These are phyloP conservation scores for Beroe ovata DNA, from an alignment of 37 sponge, comb jelly and placozoan species.

Conservation along the genomic window DNA sequence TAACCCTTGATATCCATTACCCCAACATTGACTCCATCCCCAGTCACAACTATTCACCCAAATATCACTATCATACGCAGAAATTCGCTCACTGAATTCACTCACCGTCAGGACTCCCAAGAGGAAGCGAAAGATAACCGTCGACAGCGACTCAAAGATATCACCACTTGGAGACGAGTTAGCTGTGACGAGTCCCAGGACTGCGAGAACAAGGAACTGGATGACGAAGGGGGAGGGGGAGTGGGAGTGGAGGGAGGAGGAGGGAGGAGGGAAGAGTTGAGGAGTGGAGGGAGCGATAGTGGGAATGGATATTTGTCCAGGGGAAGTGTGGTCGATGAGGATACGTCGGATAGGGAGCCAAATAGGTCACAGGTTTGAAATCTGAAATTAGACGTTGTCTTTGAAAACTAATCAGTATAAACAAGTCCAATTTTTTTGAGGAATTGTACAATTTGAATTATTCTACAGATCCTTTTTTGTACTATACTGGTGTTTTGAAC, in stretches of 20 bases:
- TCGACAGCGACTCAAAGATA: neutral
- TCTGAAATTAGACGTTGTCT: too few species aligned
- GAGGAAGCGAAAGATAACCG: neutral
- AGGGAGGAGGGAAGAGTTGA: neutral
- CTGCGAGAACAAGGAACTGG: neutral
- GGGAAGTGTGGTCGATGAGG: neutral
- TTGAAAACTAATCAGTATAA: too few species aligned
- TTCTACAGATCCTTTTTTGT: too few species aligned
- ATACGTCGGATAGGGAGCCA: neutral
- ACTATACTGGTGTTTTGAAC: too few species aligned
- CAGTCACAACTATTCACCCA: too few species aligned
- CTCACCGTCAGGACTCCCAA: neutral
- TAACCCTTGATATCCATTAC: too few species aligned
- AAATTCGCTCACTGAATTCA: too few species aligned
- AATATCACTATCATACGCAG: too few species aligned
- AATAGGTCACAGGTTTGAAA: neutral
- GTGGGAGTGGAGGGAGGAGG: neutral
- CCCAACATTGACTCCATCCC: too few species aligned
- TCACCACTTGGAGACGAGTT: neutral
- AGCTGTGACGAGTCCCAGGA: neutral
- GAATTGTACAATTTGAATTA: too few species aligned
- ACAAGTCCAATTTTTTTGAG: too few species aligned
- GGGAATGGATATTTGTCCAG: neutral
- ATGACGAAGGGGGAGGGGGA: neutral
- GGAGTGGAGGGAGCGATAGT: neutral